Evolutionary conservation across 2,113 vertebrate genomes (phyloP).

Genomic region (Scomber japonicus): DNA sequence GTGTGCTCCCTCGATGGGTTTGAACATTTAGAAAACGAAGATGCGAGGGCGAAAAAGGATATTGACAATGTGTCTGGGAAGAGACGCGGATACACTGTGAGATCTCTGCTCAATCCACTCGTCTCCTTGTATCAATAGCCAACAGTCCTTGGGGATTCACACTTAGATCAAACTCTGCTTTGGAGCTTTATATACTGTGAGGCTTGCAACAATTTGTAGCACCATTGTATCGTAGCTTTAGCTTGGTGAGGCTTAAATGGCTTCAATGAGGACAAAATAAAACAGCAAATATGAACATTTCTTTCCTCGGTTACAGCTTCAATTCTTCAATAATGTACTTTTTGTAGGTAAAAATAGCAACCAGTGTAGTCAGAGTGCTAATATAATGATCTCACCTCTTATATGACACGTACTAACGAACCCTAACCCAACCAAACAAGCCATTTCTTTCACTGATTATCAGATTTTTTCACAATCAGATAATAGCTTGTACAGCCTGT

Average conservation of each 20-base stretch:
- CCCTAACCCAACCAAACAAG: no score
- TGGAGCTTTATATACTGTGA: conserved; percentile 32
- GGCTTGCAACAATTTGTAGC: conserved; percentile 36
- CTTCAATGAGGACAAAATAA: conserved; percentile 30
- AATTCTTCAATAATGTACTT: no score
- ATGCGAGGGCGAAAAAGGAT: conserved; percentile 23
- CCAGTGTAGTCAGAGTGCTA: no score
- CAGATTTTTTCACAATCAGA: background rate
- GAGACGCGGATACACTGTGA: conserved; percentile 42
- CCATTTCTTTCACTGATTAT: background rate
- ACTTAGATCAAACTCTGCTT: conserved; percentile 48
- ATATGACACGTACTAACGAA: no score
- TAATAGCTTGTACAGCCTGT: background rate
- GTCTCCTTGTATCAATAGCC: conserved; percentile 60
- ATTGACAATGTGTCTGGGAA: conserved; percentile 68
- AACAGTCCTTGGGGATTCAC: conserved; percentile 52
- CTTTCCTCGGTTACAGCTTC: no score
- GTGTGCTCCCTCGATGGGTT: conserved; percentile 7
- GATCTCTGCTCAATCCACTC: conserved; percentile 66
- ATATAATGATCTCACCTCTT: no score
- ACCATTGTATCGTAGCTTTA: conserved; percentile 3
- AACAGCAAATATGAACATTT: background rate
- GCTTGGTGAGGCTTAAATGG: conserved; percentile 13
- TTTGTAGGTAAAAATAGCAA: no score
- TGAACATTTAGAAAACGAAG: conserved; percentile 54